Evolutionary conservation across 2,888 invertebrate genomes (phyloP).

Genomic region (Cryptophagus acutangulus): DNA sequence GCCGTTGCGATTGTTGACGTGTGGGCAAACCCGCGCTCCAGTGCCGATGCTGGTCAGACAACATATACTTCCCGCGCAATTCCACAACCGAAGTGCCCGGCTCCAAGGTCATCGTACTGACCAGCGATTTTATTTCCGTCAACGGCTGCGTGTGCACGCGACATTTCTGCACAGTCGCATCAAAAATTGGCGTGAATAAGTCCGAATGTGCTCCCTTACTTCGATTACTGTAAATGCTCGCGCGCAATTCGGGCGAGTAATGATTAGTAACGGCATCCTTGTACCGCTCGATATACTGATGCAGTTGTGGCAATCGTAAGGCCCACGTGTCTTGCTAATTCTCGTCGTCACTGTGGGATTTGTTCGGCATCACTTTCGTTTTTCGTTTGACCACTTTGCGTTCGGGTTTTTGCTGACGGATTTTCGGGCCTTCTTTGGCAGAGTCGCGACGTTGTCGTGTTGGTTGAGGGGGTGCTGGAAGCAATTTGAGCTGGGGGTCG

Average conservation of each 20-base stretch:
- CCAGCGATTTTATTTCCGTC: constrained; percentile 58
- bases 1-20: constrained; percentile 57
- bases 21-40: constrained; percentile 40
- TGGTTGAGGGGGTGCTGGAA: no score
- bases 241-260: constrained; percentile 86
- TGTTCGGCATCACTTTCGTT: constrained; percentile 32
- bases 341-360: constrained; percentile 49
- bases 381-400: constrained; percentile 48
- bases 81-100: constrained; percentile 78
- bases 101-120: constrained; percentile 68
- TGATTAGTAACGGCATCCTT: constrained; percentile 90
- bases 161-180: constrained; percentile 47
- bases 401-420: constrained; percentile 45
- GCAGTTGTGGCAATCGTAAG: constrained; percentile 52
- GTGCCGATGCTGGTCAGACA: constrained; percentile 72
- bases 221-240: constrained; percentile 71
- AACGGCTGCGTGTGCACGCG: constrained; percentile 47
- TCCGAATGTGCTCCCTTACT: constrained; percentile 58
- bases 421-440: no score
- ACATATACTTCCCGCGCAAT: constrained; percentile 87
- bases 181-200: constrained; percentile 27
- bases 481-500: no score
- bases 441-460: no score
- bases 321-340: constrained; percentile 48
- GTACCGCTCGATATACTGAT: constrained; percentile 85